phyloP scores from a whole-genome alignment of 2,888 invertebrate species.

The Flexamia atlantica region DNA sequence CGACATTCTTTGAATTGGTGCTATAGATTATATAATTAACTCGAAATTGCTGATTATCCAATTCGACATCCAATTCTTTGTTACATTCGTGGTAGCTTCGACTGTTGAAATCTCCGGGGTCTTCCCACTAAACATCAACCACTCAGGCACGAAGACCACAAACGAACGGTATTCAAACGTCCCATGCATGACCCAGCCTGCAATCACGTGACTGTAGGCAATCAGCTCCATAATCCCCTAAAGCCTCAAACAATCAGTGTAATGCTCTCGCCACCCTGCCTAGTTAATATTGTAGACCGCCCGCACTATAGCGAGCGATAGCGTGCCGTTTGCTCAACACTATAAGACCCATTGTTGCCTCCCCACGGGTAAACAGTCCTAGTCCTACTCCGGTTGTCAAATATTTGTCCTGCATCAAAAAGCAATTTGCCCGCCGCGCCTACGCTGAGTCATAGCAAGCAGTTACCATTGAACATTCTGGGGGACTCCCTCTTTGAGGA shows the following conservation, averaged over 20 bases:
- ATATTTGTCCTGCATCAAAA: slow-evolving; percentile 28
- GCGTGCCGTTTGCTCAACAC: slow-evolving; percentile 10
- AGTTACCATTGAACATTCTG: not conserved
- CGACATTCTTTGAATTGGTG: no score
- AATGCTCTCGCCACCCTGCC: not conserved
- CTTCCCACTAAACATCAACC: no score
- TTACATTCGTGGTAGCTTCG: no score
- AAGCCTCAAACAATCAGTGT: slow-evolving; percentile 2
- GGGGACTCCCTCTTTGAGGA: not conserved
- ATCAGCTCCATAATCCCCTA: slow-evolving; percentile 13
- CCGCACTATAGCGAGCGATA: not conserved
- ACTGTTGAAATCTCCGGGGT: no score
- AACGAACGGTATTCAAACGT: no score
- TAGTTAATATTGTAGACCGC: not conserved
- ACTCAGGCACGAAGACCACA: no score
- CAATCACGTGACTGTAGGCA: not conserved
- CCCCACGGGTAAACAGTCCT: not conserved
- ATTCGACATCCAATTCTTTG: no score
- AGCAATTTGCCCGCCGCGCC: slow-evolving; percentile 29
- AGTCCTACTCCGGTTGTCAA: not conserved
- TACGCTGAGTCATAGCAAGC: not conserved
- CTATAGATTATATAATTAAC: no score
- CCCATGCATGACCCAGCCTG: no score
- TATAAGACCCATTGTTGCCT: slow-evolving; percentile 30
- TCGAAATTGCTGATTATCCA: no score